Base-by-base conservation (phyloP, 2,797 vertebrate species). In the Galaxias olidus region DNA sequence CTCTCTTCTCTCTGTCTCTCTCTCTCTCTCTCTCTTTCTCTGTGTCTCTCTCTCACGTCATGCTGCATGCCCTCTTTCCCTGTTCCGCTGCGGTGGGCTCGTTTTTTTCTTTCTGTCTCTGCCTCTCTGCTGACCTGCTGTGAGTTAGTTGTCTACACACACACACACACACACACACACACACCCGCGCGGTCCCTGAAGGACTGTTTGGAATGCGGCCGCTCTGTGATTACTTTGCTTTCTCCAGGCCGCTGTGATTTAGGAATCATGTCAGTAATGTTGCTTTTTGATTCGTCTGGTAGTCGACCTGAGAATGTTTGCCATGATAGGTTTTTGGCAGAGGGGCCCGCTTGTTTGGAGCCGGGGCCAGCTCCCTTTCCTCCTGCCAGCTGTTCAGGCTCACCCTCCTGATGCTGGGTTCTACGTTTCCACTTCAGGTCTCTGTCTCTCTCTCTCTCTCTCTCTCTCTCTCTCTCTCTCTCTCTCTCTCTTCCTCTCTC, bases 251-350 rank as follows among this genome's bases (percentile, higher is more conserved):
- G 68, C 69, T 84, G 57, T 77, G 77, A 84, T 85, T 87, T 82
- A 65, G 69, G 66, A 64, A 65, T 70, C 45, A n/a, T 30, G 52
- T 58, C 14, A 59, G 65, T 64, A n/a, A 72, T 73, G 72, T 72
- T 45, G 79, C 68, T 60, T 83, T 86, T 79, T 81, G 76, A 81
- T 86, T 84, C 72, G 59, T 74, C 74, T 77, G 76, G 54, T 81
- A 83, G 75, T 86, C 78, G 72, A 82, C 76, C 80, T 81, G 80
- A 85, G 80, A 86, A 82, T 83, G 75, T 87, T 84, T 83, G 80
- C 64, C 73, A 74, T 84, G 71, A 82, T 81, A 74, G 46, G 80
- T 63, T 83, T 78, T 79, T 86, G 80, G 81, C 79, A 75, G 60
- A 72, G 65, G 59, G 75, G n/a, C n/a, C n/a, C n/a, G n/a, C n/a